Evolutionary conservation across 2,888 invertebrate species (phyloP).

Genomic region (Andrena fulva): DNA sequence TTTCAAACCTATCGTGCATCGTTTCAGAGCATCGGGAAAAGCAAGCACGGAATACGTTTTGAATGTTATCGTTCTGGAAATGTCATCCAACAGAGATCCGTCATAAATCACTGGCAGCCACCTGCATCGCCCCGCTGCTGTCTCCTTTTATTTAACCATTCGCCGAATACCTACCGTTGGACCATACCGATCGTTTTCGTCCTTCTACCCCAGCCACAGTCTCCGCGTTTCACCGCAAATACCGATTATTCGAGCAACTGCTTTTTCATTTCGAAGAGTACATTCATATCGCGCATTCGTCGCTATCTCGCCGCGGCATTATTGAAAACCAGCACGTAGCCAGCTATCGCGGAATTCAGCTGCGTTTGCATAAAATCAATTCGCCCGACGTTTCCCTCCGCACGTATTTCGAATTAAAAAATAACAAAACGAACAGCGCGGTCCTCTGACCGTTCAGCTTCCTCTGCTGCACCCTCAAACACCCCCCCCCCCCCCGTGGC

Average conservation of each 20-base stretch:
- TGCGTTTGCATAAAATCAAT: slow-evolving; percentile 73
- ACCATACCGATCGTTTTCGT: neutral
- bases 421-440: slow-evolving; percentile 33
- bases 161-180: neutral
- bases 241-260: slow-evolving; percentile 27
- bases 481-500: neutral
- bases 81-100: neutral
- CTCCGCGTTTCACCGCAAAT: slow-evolving; percentile 17
- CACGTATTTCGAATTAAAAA: slow-evolving; percentile 59
- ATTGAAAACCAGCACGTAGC: slow-evolving; percentile 45
- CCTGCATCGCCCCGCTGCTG: neutral
- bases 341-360: slow-evolving; percentile 12
- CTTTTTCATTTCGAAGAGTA: slow-evolving; percentile 25
- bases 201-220: neutral
- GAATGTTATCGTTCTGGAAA: neutral
- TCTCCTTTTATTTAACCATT: slow-evolving; percentile 13
- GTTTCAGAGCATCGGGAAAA: neutral
- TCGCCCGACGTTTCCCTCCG: slow-evolving; percentile 34
- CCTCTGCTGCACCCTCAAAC: slow-evolving; percentile 1
- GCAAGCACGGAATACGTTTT: neutral
- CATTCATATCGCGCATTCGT: slow-evolving; percentile 24
- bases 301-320: slow-evolving; percentile 38
- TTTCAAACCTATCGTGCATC: neutral
- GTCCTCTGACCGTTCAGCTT: neutral
- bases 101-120: slow-evolving; percentile 19